phyloP scores from a whole-genome alignment of 2,888 invertebrate species.

The Heteromurus nitidus region DNA sequence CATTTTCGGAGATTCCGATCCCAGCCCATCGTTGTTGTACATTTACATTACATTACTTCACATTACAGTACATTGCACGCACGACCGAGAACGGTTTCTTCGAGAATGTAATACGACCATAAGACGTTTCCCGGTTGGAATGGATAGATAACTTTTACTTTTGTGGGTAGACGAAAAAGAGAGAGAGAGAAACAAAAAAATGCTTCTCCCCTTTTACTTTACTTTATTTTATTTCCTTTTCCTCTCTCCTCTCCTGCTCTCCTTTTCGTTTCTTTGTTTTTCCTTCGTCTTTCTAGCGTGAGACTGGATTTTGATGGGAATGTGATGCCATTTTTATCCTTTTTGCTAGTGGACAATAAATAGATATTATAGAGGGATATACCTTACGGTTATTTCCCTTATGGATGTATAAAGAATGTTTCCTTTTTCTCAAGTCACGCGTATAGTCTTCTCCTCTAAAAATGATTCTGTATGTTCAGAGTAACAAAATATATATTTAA shows the following conservation, averaged over 20 bases:
- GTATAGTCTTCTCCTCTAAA: no score
- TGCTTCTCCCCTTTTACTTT: conserved; percentile 6
- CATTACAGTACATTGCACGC: conserved; percentile 38
- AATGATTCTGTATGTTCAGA: no score
- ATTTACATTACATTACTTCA: conserved; percentile 20
- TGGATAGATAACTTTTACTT: conserved; percentile 1
- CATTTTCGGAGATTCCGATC: conserved; percentile 26
- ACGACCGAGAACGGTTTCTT: conserved; percentile 4
- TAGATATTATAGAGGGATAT: no score
- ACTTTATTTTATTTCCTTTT: conserved; percentile 6
- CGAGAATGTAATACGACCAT: neutral
- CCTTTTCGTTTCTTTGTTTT: neutral
- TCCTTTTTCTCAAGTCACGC: neutral
- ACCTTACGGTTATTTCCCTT: no score
- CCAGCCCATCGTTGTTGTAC: neutral
- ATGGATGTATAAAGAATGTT: neutral
- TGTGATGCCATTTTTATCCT: conserved; percentile 17
- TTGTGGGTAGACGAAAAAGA: conserved; percentile 19
- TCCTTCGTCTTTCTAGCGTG: neutral
- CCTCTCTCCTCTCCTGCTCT: conserved; percentile 14
- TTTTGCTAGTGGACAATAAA: conserved; percentile 58
- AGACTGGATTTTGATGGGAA: conserved; percentile 29
- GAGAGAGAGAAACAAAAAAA: no score
- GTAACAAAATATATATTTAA: no score
- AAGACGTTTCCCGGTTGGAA: neutral